Percentiles rank a stretch among this genome's conserved stretches.
Conservation (phyloP, 2,888 invertebrate genomes). For the Osmoderma eremita region DNA sequence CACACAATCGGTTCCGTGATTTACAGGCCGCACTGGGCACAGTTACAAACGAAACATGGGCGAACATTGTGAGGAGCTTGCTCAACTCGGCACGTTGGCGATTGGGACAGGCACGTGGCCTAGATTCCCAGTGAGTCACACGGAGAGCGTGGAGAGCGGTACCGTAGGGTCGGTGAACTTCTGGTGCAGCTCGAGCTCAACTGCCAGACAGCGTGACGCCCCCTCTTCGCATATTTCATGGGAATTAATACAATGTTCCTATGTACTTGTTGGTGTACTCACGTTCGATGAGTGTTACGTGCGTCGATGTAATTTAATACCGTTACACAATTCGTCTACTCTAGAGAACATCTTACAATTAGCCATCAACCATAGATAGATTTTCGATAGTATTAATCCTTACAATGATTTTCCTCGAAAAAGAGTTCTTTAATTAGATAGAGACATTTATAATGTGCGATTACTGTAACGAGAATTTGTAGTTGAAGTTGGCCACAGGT, state of each 20-base stretch:
- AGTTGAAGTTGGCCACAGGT: too few relatives aligned
- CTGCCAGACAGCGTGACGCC: conserved; percentile 57
- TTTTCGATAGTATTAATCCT: too few relatives aligned
- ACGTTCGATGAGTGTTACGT: background rate
- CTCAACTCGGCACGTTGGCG: conserved; percentile 39
- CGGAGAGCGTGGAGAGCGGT: conserved; percentile 48
- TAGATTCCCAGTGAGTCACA: conserved; percentile 42
- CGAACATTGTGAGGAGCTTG: conserved; percentile 26
- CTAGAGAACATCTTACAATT: too few relatives aligned
- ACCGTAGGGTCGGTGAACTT: conserved; percentile 54
- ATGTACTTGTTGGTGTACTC: conserved; percentile 21
- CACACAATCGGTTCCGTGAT: conserved; percentile 9
- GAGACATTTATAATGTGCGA: too few relatives aligned
- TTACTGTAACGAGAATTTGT: too few relatives aligned
- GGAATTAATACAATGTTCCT: conserved; percentile 35
- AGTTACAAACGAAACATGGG: conserved; percentile 27
- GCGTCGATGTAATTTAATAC: too few relatives aligned
- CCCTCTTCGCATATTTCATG: conserved; percentile 46
- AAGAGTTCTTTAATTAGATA: too few relatives aligned
- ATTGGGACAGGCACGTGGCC: conserved; percentile 43
- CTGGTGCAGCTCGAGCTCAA: conserved; percentile 49
- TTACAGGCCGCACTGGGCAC: conserved; percentile 15
- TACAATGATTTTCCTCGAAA: too few relatives aligned
- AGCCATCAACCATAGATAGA: too few relatives aligned
- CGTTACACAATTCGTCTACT: background rate